Base-by-base conservation (phyloP, 1,140 invertebrate genomes). In the Papilio aristodemus region DNA sequence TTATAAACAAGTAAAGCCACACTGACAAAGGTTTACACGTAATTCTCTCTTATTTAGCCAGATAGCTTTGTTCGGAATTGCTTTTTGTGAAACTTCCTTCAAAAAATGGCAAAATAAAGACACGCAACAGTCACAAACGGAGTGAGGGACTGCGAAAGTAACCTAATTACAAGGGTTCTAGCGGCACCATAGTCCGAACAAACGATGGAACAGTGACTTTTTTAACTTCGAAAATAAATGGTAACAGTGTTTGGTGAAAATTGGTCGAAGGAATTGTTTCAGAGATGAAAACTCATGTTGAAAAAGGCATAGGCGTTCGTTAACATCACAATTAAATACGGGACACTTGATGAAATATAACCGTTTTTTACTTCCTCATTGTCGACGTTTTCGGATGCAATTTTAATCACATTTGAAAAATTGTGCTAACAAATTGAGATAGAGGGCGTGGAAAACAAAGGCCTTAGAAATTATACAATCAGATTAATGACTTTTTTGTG, bases 341-440 rank as follows among this genome's bases (percentile, higher is more conserved):
- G 66, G 76, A 75, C 70, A 77, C 77, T 79, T 81, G 78, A 74
- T 80, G 73, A 70, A n/a, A n/a, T 74, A 75, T 73, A 73, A 75
- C 73, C 74, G 69, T 78, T 80, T 78, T 76, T 81, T 79, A 77
- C 67, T 73, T 54, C 71, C 71, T 71, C 68, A 59, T 69, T 68
- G 70, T 73, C n/a, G n/a, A 74, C 69, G 69, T 83, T 85, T 85
- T 81, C 70, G 76, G 73, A 74, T 80, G 78, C 79, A 85, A 83
- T 84, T 85, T 85, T 74, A 80, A 74, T 80, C 74, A 69, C 75
- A 67, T 77, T 71, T 77, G 75, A 79, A 58, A 60, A 81, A 84
- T 85, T 84, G 80, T 79, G 81, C 76, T 81, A 77, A 79, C 80
- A 85, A 81, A 85, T 83, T 72, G 69, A 43, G 54, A 70, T 72